phyloP scores from a whole-genome alignment of 2,888 invertebrate species.

The Congeria kusceri region DNA sequence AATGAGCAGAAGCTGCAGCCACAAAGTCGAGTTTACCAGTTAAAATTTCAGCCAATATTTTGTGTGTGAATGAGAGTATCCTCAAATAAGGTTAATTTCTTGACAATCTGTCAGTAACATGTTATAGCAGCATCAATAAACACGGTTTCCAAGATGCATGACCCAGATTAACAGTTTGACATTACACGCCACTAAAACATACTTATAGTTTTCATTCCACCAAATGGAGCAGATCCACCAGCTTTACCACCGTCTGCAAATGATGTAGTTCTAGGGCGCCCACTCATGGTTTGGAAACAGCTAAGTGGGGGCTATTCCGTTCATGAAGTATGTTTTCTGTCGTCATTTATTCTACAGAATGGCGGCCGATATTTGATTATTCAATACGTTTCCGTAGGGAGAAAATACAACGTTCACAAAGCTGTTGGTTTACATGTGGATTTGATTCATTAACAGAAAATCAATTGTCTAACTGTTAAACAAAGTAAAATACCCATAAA shows the following conservation, averaged over 20 bases:
- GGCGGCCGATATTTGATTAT: slow-evolving; percentile 59
- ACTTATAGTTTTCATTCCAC: slow-evolving; percentile 82
- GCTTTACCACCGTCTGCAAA: slow-evolving; percentile 83
- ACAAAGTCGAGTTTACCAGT: too few species aligned
- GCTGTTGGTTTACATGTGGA: too few species aligned
- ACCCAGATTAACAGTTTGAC: slow-evolving; percentile 54
- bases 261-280: slow-evolving; percentile 82
- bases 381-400: slow-evolving; percentile 43
- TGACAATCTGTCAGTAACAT: neutral
- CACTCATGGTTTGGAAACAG: slow-evolving; percentile 77
- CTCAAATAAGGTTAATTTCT: too few species aligned
- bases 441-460: too few species aligned
- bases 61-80: too few species aligned
- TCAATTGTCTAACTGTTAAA: too few species aligned
- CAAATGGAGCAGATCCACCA: slow-evolving; percentile 78
- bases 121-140: slow-evolving; percentile 35
- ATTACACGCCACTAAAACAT: slow-evolving; percentile 59
- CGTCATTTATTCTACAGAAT: slow-evolving; percentile 69
- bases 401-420: neutral
- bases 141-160: slow-evolving; percentile 59
- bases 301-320: slow-evolving; percentile 60
- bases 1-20: slow-evolving; percentile 41
- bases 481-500: neutral
- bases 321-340: slow-evolving; percentile 60
- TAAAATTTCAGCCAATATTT: too few species aligned